Conservation (phyloP, 2,888 invertebrate genomes). For the Ophioninae sp. region DNA sequence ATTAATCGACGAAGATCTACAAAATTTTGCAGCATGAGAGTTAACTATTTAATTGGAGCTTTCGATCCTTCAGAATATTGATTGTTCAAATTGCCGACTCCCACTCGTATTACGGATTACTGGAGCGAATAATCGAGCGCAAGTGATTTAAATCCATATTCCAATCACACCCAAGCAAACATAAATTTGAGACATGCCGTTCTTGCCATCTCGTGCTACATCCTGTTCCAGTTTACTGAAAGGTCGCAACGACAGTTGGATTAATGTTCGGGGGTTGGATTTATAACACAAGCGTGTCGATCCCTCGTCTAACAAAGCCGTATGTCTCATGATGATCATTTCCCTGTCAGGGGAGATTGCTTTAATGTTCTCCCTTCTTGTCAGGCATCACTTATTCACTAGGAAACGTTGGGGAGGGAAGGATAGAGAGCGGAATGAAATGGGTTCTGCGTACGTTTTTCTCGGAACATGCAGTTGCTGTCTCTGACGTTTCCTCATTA, state of each 20-base stretch:
- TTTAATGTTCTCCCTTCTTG: conserved; percentile 27
- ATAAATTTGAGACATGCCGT: neutral
- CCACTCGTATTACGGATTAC: neutral
- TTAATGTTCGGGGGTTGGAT: conserved; percentile 61
- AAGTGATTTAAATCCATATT: conserved; percentile 1
- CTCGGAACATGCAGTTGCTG: conserved; percentile 4
- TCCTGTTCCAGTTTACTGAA: conserved; percentile 31
- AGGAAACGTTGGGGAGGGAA: neutral
- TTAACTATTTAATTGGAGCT: too few species aligned
- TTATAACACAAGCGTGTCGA: conserved; percentile 49
- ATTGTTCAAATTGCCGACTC: neutral
- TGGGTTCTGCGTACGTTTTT: conserved; percentile 11
- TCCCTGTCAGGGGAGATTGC: conserved; percentile 58
- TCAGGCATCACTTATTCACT: conserved; percentile 9
- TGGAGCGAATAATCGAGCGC: neutral
- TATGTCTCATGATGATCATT: conserved; percentile 62
- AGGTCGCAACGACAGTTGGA: conserved; percentile 48
- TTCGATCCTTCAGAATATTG: too few species aligned
- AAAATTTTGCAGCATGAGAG: too few species aligned
- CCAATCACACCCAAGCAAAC: conserved; percentile 10
- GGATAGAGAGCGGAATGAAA: neutral
- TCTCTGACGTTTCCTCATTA: conserved; percentile 36
- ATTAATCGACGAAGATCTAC: neutral
- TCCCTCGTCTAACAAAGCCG: conserved; percentile 58
- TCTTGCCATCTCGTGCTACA: conserved; percentile 34